Evolutionary conservation across 1,140 invertebrate species (phyloP), one percentile per base, ranked within the genome.

Genomic region (Calephelis nemesis): DNA sequence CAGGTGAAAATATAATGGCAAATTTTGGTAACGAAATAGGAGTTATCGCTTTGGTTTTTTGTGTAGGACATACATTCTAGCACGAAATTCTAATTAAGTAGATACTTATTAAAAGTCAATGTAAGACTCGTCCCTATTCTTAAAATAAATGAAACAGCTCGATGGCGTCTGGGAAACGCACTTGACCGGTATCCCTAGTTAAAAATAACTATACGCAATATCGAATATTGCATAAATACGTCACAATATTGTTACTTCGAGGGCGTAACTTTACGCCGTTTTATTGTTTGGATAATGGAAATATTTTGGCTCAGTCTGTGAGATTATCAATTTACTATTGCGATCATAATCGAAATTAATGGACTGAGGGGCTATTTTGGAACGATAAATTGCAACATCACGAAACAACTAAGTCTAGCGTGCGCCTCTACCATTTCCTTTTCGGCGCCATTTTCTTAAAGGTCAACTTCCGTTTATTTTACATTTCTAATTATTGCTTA

Each of bases 261-360:
- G 71, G 72, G 63, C 72, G 47, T 68, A 68, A 68, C 54, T 71
- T 70, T 69, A 67, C 60, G 65, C 19, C 62, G 65, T 60, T 73
- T 74, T 74, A 76, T 72, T 71, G 65, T 73, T 52, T 42, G 71
- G 64, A 70, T 70, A 74, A 73, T 75, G 72, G 70, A 74, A 74
- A 73, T 68, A 63, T 72, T 77, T 79, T 77, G 77, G 75, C 75
- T 76, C 75, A 62, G 70, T 65, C 63, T 68, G 63, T 70, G 62
- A 15, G 60, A 73, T 72, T 75, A 76, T 74, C 72, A 69, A 71
- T 76, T 78, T 74, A 74, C 72, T 73, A 70, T 75, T 73, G 54
- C 68, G 69, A 74, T 74, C 71, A 74, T 74, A 76, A 76, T 73
- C 71, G 73, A 73, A 69, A 72, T 76, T 78, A 76, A 74, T 76